phyloP scores from a whole-genome alignment of 2,113 vertebrate genomes.

The Corvus moneduloides region DNA sequence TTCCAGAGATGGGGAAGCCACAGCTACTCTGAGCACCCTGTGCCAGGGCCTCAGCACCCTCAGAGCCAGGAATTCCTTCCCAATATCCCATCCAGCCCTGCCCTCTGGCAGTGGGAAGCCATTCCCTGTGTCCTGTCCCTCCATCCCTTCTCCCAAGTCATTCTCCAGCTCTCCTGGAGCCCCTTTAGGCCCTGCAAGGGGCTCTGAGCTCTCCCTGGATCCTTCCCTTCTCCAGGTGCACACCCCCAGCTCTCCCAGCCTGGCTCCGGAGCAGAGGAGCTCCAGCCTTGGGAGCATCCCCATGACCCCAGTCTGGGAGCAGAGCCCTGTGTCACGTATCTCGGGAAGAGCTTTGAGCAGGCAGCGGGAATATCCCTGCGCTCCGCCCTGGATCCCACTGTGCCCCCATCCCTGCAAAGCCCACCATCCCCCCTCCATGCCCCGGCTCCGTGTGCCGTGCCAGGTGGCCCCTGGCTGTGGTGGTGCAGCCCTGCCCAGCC shows the following conservation, averaged over 20 bases:
- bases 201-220: not conserved
- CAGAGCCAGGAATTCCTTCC: not conserved
- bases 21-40: too few species aligned
- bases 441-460: not conserved
- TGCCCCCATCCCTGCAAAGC: not conserved
- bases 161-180: not conserved
- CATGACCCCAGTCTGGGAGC: fast-evolving
- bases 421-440: not conserved
- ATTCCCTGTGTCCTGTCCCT: not conserved
- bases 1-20: not conserved
- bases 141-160: not conserved
- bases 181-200: fast-evolving
- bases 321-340: not conserved
- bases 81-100: fast-evolving
- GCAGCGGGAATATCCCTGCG: not conserved
- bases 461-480: not conserved
- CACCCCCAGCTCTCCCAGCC: not conserved
- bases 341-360: not conserved
- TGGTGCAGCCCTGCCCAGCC: not conserved
- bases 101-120: not conserved
- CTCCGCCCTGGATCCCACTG: not conserved
- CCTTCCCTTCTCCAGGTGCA: fast-evolving
- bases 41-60: not conserved
- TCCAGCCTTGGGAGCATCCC: not conserved
- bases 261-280: not conserved